Evolutionary conservation across 1,140 invertebrate species (phyloP).

Genomic region (Ceratina calcarata): DNA sequence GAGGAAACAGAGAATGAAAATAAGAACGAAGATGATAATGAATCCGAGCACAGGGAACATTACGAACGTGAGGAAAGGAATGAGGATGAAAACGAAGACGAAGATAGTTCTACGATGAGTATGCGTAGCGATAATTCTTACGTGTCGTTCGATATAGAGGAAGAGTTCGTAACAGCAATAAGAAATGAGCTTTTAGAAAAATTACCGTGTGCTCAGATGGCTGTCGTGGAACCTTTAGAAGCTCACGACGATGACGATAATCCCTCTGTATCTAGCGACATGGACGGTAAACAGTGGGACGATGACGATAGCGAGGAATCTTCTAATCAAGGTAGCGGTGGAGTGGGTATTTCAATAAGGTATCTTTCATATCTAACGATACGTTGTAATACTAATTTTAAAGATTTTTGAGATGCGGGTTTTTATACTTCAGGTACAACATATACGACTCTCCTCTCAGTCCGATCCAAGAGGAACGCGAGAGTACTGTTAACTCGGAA

Average conservation of each 20-base stretch:
- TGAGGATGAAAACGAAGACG: conserved; percentile 68
- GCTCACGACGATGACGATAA: conserved; percentile 75
- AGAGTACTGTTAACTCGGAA: conserved; percentile 75
- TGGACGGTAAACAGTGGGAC: conserved; percentile 70
- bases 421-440: conserved; percentile 78
- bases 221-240: conserved; percentile 74
- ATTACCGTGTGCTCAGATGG: conserved; percentile 85
- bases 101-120: conserved; percentile 78
- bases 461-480: conserved; percentile 84
- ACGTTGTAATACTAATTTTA: neutral
- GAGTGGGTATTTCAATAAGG: conserved; percentile 77
- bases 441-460: conserved; percentile 82
- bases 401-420: neutral
- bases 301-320: conserved; percentile 70
- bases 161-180: conserved; percentile 86
- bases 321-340: conserved; percentile 67
- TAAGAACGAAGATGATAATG: neutral
- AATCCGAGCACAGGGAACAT: conserved; percentile 47
- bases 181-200: conserved; percentile 86
- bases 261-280: conserved; percentile 62
- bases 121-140: conserved; percentile 79
- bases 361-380: conserved; percentile 63
- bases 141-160: conserved; percentile 84
- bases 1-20: conserved; percentile 15
- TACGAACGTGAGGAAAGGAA: conserved; percentile 4